Evolutionary conservation across 2,113 vertebrate genomes (phyloP).

Genomic region (Oxyura jamaicensis): DNA sequence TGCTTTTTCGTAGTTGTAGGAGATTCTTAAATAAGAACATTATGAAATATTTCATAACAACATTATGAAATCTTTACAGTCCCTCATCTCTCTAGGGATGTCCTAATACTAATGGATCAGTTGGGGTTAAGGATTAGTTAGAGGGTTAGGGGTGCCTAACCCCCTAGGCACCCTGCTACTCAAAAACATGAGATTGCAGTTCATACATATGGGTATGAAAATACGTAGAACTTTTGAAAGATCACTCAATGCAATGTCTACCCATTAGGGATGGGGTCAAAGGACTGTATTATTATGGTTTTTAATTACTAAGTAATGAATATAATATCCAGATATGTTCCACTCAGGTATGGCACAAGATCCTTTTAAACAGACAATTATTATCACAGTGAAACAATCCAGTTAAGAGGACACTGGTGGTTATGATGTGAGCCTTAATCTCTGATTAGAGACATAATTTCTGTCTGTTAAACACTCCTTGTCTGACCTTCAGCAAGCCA

Average conservation of each 20-base stretch:
- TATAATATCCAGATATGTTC: conserved; percentile 18
- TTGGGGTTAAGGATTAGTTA: too few species aligned
- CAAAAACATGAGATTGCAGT: not conserved
- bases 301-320: not conserved
- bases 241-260: not conserved
- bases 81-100: not conserved
- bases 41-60: too few species aligned
- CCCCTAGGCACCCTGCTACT: not conserved
- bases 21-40: not conserved
- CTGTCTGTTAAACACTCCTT: not conserved
- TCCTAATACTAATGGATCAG: too few species aligned
- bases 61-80: not conserved
- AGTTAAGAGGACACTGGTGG: not conserved
- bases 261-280: not conserved
- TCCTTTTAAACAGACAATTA: not conserved
- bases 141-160: not conserved
- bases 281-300: not conserved
- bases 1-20: not conserved
- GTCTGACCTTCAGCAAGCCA: not conserved
- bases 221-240: not conserved
- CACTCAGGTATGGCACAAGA: not conserved
- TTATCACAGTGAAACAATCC: not conserved
- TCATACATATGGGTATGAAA: not conserved
- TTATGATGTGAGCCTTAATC: not conserved
- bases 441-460: not conserved